A percentile compares a stretch with the other conserved stretches of the same genome.
These are phyloP conservation scores for Anthonomus grandis DNA, from an alignment of 1,140 invertebrate species.

Conservation along the genomic window DNA sequence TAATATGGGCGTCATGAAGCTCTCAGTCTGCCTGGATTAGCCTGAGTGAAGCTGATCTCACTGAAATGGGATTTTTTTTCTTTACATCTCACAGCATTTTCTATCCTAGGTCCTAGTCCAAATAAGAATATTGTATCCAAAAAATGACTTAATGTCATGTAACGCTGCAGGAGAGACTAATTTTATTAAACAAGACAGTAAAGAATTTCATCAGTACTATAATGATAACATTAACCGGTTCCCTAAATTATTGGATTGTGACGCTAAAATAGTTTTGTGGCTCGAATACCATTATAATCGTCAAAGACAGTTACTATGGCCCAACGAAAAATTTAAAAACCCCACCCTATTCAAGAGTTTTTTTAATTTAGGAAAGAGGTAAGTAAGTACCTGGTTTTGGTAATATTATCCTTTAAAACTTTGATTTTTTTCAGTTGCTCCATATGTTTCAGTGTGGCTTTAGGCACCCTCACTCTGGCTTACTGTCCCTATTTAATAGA, in stretches of 20 bases:
- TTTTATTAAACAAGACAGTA: slow-evolving; percentile 7
- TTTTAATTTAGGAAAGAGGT: slow-evolving; percentile 6
- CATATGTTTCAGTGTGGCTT: slow-evolving; percentile 34
- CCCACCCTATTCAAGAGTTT: slow-evolving; percentile 7
- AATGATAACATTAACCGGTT: slow-evolving; percentile 3
- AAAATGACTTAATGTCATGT: not conserved
- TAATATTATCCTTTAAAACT: too few relatives aligned
- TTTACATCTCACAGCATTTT: too few relatives aligned
- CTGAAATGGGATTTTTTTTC: too few relatives aligned
- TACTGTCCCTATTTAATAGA: slow-evolving; percentile 48
- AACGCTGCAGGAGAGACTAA: not conserved
- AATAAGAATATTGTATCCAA: not conserved
- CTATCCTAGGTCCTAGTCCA: slow-evolving; percentile 11
- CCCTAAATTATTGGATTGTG: not conserved
- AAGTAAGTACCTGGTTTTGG: not conserved
- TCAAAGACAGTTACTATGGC: slow-evolving; percentile 25
- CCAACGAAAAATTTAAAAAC: not conserved
- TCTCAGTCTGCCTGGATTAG: too few relatives aligned
- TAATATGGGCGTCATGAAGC: too few relatives aligned
- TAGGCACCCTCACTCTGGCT: slow-evolving; percentile 44
- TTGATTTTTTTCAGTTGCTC: not conserved
- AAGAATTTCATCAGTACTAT: slow-evolving; percentile 7
- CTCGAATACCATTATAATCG: slow-evolving; percentile 30
- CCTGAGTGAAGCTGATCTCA: too few relatives aligned
- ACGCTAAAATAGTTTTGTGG: slow-evolving; percentile 28